Evolutionary conservation across 1,140 invertebrate genomes (phyloP), one percentile per base, ranked within the genome.

Genomic region (Heliconius hermathena): DNA sequence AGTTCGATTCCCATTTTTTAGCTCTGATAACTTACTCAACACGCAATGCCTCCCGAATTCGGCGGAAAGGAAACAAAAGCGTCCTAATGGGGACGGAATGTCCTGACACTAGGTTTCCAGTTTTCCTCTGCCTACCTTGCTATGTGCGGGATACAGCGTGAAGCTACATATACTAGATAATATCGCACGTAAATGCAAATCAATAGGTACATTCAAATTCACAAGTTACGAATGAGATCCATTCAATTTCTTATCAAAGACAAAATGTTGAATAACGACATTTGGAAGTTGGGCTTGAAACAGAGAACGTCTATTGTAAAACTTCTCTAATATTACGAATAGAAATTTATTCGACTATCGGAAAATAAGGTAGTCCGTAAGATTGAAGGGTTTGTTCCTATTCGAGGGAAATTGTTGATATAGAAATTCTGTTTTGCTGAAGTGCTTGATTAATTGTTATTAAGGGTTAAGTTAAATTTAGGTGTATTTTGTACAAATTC

Each of bases 201-300:
- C 70, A 54, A 46, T 77, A 49, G 49, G 49, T 49, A 77, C 76
- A 54, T 77, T 77, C 71, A 77, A 77, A 77, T 46, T 77, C 46
- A 26, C 70, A 77, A 77, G 76, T 77, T 38, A 71, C 79, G 81
- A 86, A 87, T 85, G 81, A 78, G 83, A 89, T 85, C 87, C 85
- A 92, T 91, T 87, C 85, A 89, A 89, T 88, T 86, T 89, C 87
- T 92, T 89, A 90, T 91, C 88, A 88, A 91, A 91, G 88, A 85
- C 87, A 85, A 85, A 89, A 88, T 86, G 79, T 90, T 89, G 88
- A 91, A 90, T 77, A 92, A 91, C 84, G 90, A 85, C 81, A 88
- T 90, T 90, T 89, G 76, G 82, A 87, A 87, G 78, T 84, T 71
- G 76, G 87, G 87, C 87, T 90, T 84, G 83, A 85, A 83, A 87